Evolutionary conservation across 2,113 vertebrate species (phyloP).

Genomic region (Alethe castanea): DNA sequence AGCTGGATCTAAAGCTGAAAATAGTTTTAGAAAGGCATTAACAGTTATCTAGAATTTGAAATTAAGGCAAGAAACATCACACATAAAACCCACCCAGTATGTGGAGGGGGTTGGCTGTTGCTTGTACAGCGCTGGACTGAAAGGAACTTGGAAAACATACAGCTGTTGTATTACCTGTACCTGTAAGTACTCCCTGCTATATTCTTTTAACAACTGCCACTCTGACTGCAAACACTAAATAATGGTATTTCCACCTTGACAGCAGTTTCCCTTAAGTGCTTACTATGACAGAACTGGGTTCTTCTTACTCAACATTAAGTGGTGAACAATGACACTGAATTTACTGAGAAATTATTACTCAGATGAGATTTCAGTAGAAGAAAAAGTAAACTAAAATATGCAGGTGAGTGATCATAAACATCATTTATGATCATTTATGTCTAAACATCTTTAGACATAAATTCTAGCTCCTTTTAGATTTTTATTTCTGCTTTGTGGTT

Average conservation of each 20-base stretch:
- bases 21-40: constrained; percentile 36
- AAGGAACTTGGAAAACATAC: neutral
- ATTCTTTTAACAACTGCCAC: neutral
- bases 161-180: neutral
- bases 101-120: neutral
- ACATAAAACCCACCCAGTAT: neutral
- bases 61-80: neutral
- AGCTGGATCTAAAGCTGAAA: constrained; percentile 86
- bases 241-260: neutral
- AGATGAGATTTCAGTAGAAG: neutral
- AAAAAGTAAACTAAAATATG: neutral
- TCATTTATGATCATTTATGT: no score
- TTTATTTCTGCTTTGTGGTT: neutral
- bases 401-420: neutral
- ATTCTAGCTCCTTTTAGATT: neutral
- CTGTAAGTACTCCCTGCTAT: neutral
- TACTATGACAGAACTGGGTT: neutral
- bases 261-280: neutral
- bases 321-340: neutral
- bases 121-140: neutral
- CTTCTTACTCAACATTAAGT: neutral
- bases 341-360: neutral
- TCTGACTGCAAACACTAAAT: neutral
- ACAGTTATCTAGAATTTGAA: neutral
- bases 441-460: neutral